Evolutionary conservation across 2,113 vertebrate genomes (phyloP), one percentile per base, ranked within the genome.

Genomic region (Gallinago media): DNA sequence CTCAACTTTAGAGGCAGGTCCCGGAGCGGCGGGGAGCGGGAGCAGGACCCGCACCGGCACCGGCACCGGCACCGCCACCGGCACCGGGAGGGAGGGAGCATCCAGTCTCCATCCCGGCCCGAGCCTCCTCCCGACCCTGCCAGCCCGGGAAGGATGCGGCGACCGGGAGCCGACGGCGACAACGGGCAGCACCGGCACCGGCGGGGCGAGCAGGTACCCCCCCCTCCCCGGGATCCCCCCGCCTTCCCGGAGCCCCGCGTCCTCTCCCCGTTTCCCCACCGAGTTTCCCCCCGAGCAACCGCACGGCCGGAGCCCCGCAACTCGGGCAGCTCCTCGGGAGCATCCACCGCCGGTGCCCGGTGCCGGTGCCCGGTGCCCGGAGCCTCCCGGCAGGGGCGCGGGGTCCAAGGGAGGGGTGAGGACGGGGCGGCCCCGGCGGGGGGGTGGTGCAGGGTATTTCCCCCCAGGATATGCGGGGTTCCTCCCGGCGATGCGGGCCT

Each of bases 131-230:
- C 67, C 42, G 32, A 17, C 76, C 55, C 63, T 12, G 61, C 40
- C 68, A 15, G 58, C 44, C 42, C 2, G 49, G 32, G 11, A 80
- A 81, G 65, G 81, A 80, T 21, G 63, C 54, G 40, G 34, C 19
- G 62, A 84, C 63, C n/a, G 20, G 73, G 77, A 91, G 59, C 50
- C 44, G 25, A 61, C 81, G 59, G 79, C 14, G 86, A 65, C 15
- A 5, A 16, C 46, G n/a, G 67, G 75, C 79, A 63, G 72, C 73
- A 34, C 17, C 50, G 61, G 44, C 74, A 38, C n/a, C 52, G 6
- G 55, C 26, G 68, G 65, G 83, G 63, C 11, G 49, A 90, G 36
- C 92, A 96, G 92, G 94, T 94, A 96, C 84, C 77, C 17, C 27
- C 25, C 44, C 44, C 44, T 44, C 42, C 49, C 76, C 73, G 23